Evolutionary conservation across 1,140 invertebrate genomes (phyloP), one percentile per base, ranked within the genome.

Genomic region (Drosophila punjabiensis): DNA sequence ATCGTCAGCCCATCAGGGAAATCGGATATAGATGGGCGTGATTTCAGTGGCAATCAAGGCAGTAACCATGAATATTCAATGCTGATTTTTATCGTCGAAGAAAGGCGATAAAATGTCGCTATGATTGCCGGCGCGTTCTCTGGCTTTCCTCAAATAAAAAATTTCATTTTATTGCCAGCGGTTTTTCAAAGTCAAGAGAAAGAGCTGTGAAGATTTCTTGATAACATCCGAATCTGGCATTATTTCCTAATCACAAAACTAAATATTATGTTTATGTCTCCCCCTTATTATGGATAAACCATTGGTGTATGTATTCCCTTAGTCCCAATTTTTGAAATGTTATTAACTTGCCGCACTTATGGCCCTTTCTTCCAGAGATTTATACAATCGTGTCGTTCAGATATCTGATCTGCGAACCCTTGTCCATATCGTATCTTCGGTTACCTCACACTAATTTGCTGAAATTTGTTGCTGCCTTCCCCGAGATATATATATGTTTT

Each of bases 381-480:
- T 64, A 68, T 65, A 64, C 43, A n/a, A 37, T 66, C 60, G 66
- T 65, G 24, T 32, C 10, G 32, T 39, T 58, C 35, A 35, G 66
- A 30, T 68, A 68, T 68, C 61, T 50, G 66, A 65, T 68, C 43
- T 30, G 60, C 41, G 60, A 65, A 64, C 43, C 65, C 65, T 68
- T 65, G 59, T 48, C 20, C 56, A 41, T 28, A 64, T 59, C 35
- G 64, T 43, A 65, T 68, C 61, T 68, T 67, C 35, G 67, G 62
- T 70, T 70, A 67, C 62, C 63, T 52, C 62, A 70, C 62, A 67
- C 30, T 37, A 67, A 70, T 70, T 70, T 70, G 61, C 63, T 45
- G 32, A 70, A 65, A 70, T 68, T 68, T 68, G 66, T 68, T 68
- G 43, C 43, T 68, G 60, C 33, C 60, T 24, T 37, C 5, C 6